Base-by-base conservation (phyloP, 2,888 invertebrate species). In the Nasonovia ribisnigri region DNA sequence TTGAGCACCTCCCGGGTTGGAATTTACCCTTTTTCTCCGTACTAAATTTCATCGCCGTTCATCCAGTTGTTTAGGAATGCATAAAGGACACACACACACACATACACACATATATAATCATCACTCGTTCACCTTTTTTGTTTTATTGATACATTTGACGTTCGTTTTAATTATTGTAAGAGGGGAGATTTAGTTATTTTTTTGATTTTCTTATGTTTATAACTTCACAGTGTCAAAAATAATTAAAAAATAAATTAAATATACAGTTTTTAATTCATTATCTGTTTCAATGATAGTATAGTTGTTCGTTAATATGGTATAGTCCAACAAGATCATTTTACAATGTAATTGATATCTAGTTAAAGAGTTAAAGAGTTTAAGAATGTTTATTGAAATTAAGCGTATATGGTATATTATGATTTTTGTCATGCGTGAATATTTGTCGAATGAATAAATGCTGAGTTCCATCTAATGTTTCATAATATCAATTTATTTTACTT, bases 351-450 rank as follows among this genome's bases (percentile, higher is more conserved):
- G 16, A 67, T 67, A 67, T n/a, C 11, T 16, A n/a, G 67, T 67
- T 67, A 67, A 67, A 67, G n/a, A n/a, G 67, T 67, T 67, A 67
- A 67, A 67, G n/a, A 67, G n/a, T n/a, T n/a, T n/a, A n/a, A n/a
- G 67, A 67, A 67, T 67, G 67, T 67, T 67, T n/a, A 67, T 67
- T 67, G 67, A 67, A 36, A 36, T 67, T 36, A 67, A 67, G 20
- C n/a, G 16, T 67, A 20, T n/a, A 67, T 57, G 8, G 3, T 51
- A 51, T 48, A 3, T 36, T 36, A 67, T 67, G 16, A 67, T 67
- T 36, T 67, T 67, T 5, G 36, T 67, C 67, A 16, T 6, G 36
- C 36, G 16, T 16, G 67, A 67, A 16, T 67, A 36, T 67, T n/a
- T 16, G 13, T 67, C n/a, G 16, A 20, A 16, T 36, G n/a, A 67